Evolutionary conservation across 1,140 invertebrate species (phyloP).

Genomic region (Pogonus chalceus): DNA sequence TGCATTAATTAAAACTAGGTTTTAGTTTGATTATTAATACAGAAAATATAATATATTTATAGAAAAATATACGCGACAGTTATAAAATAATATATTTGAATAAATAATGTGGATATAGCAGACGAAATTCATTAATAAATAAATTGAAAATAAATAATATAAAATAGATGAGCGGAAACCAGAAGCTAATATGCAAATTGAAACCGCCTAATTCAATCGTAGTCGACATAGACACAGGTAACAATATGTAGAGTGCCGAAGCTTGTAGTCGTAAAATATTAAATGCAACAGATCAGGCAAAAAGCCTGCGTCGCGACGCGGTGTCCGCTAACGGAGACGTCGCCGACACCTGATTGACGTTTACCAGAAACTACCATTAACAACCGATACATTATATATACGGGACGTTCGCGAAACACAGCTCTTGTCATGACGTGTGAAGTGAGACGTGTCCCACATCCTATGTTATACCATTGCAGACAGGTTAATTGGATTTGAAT

Average conservation of each 20-base stretch:
- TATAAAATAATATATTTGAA: no score
- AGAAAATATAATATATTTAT: no score
- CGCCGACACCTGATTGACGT: constrained; percentile 15
- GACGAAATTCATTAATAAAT: no score
- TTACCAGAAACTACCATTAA: constrained; percentile 17
- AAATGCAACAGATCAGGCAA: background rate
- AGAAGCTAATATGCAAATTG: background rate
- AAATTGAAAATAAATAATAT: no score
- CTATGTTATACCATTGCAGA: background rate
- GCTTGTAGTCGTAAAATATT: background rate
- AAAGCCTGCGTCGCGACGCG: background rate
- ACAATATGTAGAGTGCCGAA: background rate
- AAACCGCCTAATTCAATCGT: background rate
- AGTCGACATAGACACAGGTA: background rate
- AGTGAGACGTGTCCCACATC: background rate
- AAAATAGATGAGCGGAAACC: no score
- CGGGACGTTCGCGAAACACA: background rate
- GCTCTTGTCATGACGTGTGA: background rate
- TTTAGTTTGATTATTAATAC: no score
- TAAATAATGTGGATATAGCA: no score
- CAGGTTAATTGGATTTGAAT: background rate
- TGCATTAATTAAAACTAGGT: no score
- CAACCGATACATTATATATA: constrained; percentile 15
- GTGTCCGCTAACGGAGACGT: background rate
- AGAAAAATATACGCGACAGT: no score